Evolutionary conservation across 2,888 invertebrate genomes (phyloP).

Genomic region (Hybos culiciformis): DNA sequence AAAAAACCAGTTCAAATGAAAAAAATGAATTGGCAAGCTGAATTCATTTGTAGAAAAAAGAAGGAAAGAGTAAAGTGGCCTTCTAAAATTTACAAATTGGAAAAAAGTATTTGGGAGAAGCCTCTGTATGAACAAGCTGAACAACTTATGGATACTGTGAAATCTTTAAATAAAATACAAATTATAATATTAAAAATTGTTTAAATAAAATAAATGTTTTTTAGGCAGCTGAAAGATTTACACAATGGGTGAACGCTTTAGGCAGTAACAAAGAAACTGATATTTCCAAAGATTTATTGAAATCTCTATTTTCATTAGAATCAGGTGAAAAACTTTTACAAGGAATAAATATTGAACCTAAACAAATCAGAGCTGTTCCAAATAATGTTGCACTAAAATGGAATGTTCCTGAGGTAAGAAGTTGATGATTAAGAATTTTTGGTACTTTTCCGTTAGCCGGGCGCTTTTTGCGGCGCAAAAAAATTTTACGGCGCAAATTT

Average conservation of each 20-base stretch:
- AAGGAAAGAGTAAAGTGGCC: conserved; percentile 31
- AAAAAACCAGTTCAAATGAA: conserved; percentile 3
- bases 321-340: conserved; percentile 21
- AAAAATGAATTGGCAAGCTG: conserved; percentile 30
- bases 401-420: conserved; percentile 29
- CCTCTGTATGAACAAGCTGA: conserved; percentile 33
- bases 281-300: conserved; percentile 28
- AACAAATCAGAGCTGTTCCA: conserved; percentile 30
- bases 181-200: not conserved
- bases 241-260: conserved; percentile 29
- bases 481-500: too few species aligned
- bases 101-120: conserved; percentile 21
- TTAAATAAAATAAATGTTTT: not conserved
- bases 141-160: conserved; percentile 31
- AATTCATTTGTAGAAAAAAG: conserved; percentile 22
- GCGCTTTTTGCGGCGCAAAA: too few species aligned
- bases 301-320: conserved; percentile 31
- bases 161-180: conserved; percentile 8
- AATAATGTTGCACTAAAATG: conserved; percentile 30
- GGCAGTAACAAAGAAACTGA: conserved; percentile 24
- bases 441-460: too few species aligned
- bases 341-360: conserved; percentile 30
- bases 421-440: too few species aligned
- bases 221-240: conserved; percentile 25
- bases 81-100: conserved; percentile 27